Evolutionary conservation across 2,113 vertebrate species (phyloP).

Genomic region (Ceyx cyanopectus): DNA sequence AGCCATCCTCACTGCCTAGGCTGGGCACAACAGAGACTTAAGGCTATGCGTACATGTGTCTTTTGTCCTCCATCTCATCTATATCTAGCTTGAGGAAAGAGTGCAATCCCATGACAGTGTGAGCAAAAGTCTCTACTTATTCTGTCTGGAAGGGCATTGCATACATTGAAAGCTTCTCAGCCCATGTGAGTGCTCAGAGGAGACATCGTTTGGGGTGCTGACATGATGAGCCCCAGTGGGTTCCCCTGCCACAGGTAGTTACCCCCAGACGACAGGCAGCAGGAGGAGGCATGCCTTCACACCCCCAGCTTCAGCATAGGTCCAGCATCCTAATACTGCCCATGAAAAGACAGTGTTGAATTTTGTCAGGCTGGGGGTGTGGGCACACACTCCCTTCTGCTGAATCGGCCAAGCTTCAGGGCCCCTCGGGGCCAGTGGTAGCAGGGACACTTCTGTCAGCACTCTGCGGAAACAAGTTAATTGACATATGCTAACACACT

Average conservation of each 20-base stretch:
- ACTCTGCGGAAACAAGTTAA: constrained; percentile 24
- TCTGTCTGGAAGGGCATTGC: not conserved
- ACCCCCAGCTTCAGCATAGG: rapidly evolving
- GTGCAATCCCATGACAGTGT: constrained; percentile 17
- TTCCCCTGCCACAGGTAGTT: rapidly evolving
- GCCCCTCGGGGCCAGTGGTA: not conserved
- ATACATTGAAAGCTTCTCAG: not conserved
- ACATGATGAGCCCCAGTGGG: not conserved
- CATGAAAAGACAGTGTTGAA: rapidly evolving
- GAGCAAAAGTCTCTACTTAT: constrained; percentile 53
- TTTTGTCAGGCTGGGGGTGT: not conserved
- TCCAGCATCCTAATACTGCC: not conserved
- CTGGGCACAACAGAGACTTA: not conserved
- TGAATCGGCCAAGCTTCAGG: rapidly evolving
- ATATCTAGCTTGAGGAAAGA: not conserved
- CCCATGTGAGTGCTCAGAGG: not conserved
- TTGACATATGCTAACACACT: constrained; percentile 50
- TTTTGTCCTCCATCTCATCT: not conserved
- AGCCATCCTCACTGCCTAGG: not conserved
- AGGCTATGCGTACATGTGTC: not conserved
- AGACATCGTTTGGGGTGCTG: not conserved
- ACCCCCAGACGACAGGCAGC: not conserved
- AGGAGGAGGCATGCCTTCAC: not conserved
- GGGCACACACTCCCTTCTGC: not conserved
- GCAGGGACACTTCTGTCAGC: not conserved